Evolutionary conservation across 2,797 vertebrate species (phyloP).

Genomic region (Steatocranus sp.): DNA sequence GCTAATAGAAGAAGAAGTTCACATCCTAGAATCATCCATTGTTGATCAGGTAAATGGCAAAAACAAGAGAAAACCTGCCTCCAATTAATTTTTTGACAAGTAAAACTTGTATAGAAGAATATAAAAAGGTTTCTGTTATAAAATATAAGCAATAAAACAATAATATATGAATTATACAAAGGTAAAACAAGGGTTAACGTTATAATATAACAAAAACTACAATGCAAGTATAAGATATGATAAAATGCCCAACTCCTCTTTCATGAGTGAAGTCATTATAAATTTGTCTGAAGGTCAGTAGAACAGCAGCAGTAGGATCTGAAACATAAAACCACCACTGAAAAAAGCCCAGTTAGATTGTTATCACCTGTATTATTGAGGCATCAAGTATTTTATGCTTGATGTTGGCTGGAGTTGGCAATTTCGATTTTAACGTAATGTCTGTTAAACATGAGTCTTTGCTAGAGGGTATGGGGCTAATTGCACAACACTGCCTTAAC

Average conservation of each 20-base stretch:
- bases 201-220: not conserved
- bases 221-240: not conserved
- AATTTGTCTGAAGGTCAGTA: not conserved
- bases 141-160: not conserved
- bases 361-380: not conserved
- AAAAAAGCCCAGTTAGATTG: not conserved
- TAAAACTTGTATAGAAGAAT: not conserved
- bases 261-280: not conserved
- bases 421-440: not conserved
- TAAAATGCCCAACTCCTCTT: not conserved
- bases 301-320: not conserved
- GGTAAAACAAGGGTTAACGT: not conserved
- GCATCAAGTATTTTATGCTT: not conserved
- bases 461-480: conserved; percentile 9
- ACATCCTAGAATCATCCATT: conserved; percentile 15
- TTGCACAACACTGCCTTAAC: conserved; percentile 1
- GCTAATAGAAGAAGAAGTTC: conserved; percentile 47
- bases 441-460: not conserved
- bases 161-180: not conserved
- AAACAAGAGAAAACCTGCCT: not conserved
- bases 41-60: conserved; percentile 37
- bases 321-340: not conserved
- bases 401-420: not conserved
- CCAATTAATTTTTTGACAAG: not conserved
- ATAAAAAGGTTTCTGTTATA: not conserved